Conservation (phyloP, 2,797 vertebrate genomes). For the Catostomus latipinnis region DNA sequence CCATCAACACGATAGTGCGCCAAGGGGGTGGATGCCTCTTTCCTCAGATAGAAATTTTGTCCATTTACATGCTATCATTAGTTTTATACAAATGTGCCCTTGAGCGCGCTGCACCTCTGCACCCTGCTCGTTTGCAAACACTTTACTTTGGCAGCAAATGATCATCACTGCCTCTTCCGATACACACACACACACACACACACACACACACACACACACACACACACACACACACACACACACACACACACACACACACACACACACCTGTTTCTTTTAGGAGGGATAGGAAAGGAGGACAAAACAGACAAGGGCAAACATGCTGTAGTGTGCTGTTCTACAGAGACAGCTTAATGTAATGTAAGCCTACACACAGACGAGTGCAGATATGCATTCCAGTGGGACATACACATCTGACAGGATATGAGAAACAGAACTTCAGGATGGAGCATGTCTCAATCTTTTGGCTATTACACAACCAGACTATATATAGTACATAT, state of each 20-base stretch:
- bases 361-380: constrained; percentile 60
- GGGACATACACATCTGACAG: constrained; percentile 36
- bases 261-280: constrained; percentile 43
- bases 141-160: constrained; percentile 82
- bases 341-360: constrained; percentile 47
- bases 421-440: constrained; percentile 32
- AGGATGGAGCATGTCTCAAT: constrained; percentile 2
- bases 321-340: constrained; percentile 69
- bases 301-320: constrained; percentile 65
- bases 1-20: constrained; percentile 80
- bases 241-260: constrained; percentile 28
- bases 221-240: constrained; percentile 12
- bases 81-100: constrained; percentile 93
- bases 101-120: constrained; percentile 79
- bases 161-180: constrained; percentile 66
- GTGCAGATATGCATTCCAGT: constrained; percentile 66
- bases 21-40: constrained; percentile 71
- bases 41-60: constrained; percentile 84
- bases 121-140: constrained; percentile 77
- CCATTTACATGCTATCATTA: constrained; percentile 97
- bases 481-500: constrained; percentile 35
- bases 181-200: constrained; percentile 32
- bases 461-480: constrained; percentile 34
- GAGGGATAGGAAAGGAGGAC: constrained; percentile 52
- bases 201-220: constrained; percentile 12